Evolutionary conservation across 2,797 vertebrate genomes (phyloP), one percentile per base, ranked within the genome.

Genomic region (Euphonia xanthogaster): DNA sequence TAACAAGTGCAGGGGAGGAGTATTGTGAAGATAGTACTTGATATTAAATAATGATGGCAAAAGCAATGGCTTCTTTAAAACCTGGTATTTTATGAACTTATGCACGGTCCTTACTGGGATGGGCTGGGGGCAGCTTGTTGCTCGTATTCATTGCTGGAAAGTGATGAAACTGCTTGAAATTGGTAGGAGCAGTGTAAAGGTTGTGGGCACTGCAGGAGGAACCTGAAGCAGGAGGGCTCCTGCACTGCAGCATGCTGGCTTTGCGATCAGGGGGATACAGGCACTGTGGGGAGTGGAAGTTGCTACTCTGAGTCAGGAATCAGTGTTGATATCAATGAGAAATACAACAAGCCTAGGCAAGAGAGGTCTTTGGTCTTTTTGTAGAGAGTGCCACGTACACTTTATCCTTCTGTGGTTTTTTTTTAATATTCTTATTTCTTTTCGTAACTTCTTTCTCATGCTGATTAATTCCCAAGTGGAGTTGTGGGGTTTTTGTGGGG

Each of bases 231-330:
- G n/a, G 50, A 45, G 31, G n/a, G 18, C 25, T 84, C 6, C 58
- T 84, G 21, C 0, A 0, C 42, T 22, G 35, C 71, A 18, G 35
- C 13, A n/a, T 35, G 24, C 60, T 71, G 60, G 22, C 14, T 22
- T 44, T 90, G 75, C 0, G 0, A 9, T 39, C 0, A 1, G 16
- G n/a, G n/a, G 10, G 10, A 28, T 7, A 2, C 14, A 9, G 44
- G 57, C 9, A 4, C 39, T 20, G 20, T 17, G 2, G 31, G 14
- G 33, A 60, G 45, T 62, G 54, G 35, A 71, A 82, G 68, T 8
- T 63, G 40, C 37, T 2, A 3, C 37, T 39, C 60, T 27, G 24
- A 77, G 72, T 48, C 28, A 35, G 61, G 78, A 92, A 45, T 60
- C 22, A 3, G 35, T 39, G 19, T 61, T 10, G 71, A 2, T 50